Evolutionary conservation across 1,140 invertebrate species (phyloP).

Genomic region (Maconellicoccus hirsutus): DNA sequence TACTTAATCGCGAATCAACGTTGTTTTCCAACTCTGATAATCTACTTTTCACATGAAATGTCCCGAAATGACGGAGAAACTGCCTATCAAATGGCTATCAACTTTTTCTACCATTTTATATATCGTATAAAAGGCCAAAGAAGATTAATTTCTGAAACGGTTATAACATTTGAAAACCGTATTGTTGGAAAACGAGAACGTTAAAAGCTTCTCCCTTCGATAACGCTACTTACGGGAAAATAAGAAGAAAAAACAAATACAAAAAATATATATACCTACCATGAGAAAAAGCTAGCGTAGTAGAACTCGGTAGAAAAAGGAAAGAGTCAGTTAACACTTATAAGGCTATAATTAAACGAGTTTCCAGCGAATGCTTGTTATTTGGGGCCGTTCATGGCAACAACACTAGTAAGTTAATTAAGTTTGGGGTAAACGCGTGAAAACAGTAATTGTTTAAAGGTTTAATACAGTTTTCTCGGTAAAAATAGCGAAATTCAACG

Average conservation of each 20-base stretch:
- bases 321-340: not conserved
- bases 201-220: not conserved
- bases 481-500: not conserved
- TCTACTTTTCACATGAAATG: not conserved
- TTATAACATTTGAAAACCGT: not conserved
- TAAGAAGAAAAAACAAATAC: not conserved
- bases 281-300: not conserved
- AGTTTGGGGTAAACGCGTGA: not conserved
- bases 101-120: not conserved
- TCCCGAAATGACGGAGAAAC: not conserved
- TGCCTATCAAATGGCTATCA: not conserved
- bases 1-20: not conserved
- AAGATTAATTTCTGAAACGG: conserved; percentile 1
- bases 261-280: not conserved
- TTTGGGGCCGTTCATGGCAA: not conserved
- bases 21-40: not conserved
- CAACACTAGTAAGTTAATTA: conserved; percentile 3
- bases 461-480: not conserved
- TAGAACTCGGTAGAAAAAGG: not conserved
- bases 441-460: not conserved
- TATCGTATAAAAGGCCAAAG: not conserved
- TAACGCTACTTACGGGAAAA: not conserved
- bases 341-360: conserved; percentile 5
- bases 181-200: not conserved
- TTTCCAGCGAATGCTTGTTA: not conserved